These are phyloP conservation scores for Peromyscus eremicus DNA, from an alignment of 2,797 vertebrate species.

Conservation along the genomic window DNA sequence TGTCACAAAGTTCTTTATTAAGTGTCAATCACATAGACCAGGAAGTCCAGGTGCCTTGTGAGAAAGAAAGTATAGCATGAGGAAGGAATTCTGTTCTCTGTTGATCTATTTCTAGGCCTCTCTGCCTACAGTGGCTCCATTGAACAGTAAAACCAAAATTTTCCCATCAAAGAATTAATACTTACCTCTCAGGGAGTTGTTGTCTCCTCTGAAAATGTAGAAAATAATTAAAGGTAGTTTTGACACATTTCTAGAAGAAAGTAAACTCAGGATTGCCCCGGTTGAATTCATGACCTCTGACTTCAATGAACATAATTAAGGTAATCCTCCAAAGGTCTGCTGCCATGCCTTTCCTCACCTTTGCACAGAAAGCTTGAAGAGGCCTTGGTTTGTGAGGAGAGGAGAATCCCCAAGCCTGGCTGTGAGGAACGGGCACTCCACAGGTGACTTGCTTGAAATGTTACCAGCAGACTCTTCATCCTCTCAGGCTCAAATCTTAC, in stretches of 20 bases:
- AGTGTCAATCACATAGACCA: neutral
- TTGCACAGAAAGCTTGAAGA: neutral
- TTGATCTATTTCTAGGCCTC: neutral
- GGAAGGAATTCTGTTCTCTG: neutral
- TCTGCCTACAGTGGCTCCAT: neutral
- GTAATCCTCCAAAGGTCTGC: neutral
- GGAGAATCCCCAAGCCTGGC: neutral
- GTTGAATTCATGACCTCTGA: neutral
- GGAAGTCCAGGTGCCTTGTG: neutral
- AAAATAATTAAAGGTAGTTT: neutral
- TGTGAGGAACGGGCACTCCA: neutral
- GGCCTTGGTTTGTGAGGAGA: neutral
- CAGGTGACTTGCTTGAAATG: fast-evolving
- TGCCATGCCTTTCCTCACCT: fast-evolving
- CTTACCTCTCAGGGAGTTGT: neutral
- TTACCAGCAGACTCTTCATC: neutral
- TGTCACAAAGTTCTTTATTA: neutral
- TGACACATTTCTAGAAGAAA: neutral
- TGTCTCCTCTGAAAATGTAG: neutral
- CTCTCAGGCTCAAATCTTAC: neutral
- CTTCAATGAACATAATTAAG: neutral
- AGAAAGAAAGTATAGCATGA: neutral
- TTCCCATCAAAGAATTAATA: neutral
- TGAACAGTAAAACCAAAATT: neutral
- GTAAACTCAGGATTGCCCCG: neutral